phyloP scores from a whole-genome alignment of 2,113 vertebrate species.

The Pseudorasbora parva region DNA sequence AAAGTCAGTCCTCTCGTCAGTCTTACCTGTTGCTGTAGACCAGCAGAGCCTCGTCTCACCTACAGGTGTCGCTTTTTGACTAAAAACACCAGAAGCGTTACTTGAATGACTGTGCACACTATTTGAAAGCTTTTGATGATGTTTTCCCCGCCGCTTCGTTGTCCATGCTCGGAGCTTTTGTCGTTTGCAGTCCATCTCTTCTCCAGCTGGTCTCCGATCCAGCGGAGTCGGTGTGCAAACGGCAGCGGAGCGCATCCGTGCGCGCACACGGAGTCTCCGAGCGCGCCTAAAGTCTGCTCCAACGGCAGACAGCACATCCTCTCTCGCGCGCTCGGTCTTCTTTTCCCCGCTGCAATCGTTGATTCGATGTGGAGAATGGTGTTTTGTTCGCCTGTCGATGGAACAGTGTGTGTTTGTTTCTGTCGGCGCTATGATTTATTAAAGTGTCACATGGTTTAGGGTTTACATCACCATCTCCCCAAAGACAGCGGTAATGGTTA shows the following conservation, averaged over 20 bases:
- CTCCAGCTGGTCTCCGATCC: conserved; percentile 83
- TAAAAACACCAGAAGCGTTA: conserved; percentile 77
- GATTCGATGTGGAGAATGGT: not conserved
- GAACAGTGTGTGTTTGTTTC: conserved; percentile 65
- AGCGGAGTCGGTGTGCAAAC: conserved; percentile 78
- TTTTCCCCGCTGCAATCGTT: not conserved
- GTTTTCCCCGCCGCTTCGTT: conserved; percentile 36
- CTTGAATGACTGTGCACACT: conserved; percentile 71
- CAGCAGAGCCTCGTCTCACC: conserved; percentile 58
- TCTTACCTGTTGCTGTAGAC: conserved; percentile 76
- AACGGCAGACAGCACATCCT: conserved; percentile 80
- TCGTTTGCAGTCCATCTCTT: conserved; percentile 60
- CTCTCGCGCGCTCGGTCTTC: conserved; percentile 33
- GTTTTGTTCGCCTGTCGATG: conserved; percentile 31
- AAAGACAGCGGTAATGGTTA: conserved; percentile 75
- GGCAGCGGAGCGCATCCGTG: conserved; percentile 67
- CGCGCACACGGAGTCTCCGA: conserved; percentile 67
- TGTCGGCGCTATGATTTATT: conserved; percentile 79
- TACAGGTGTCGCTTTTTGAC: conserved; percentile 79
- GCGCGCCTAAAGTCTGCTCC: conserved; percentile 69
- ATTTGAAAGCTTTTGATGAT: conserved; percentile 67
- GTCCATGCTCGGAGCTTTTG: conserved; percentile 11
- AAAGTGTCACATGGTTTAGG: conserved; percentile 80
- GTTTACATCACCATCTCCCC: conserved; percentile 87
- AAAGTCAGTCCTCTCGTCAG: not conserved